A percentile compares a stretch with the other conserved stretches of the same genome.
phyloP scores from a whole-genome alignment of 1,140 invertebrate species.

The Leptinotarsa defecta region DNA sequence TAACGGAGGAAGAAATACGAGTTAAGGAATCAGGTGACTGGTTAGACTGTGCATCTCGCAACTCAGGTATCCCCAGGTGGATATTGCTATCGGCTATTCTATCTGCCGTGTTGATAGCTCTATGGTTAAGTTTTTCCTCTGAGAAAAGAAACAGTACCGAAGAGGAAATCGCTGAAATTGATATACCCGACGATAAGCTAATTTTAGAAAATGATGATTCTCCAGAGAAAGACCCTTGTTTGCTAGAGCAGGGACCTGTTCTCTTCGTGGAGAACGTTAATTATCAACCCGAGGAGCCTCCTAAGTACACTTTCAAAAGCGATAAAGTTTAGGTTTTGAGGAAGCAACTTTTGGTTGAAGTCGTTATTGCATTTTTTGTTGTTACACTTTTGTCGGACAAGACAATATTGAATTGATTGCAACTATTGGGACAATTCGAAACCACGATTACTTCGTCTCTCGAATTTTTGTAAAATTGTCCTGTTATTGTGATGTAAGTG shows the following conservation, averaged over 20 bases:
- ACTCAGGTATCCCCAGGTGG: conserved; percentile 47
- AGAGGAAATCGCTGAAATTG: conserved; percentile 17
- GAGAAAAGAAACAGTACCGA: conserved; percentile 31
- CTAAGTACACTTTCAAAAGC: conserved; percentile 29
- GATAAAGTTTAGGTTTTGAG: conserved; percentile 30
- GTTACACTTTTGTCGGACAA: too few species aligned
- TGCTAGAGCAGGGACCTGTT: conserved; percentile 9
- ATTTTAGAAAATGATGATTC: conserved; percentile 27
- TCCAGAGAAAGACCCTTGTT: conserved; percentile 24
- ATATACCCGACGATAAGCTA: conserved; percentile 32
- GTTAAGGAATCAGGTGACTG: conserved; percentile 40
- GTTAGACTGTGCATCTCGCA: conserved; percentile 47
- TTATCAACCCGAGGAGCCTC: conserved; percentile 17
- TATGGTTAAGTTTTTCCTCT: conserved; percentile 39
- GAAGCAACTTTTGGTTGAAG: not conserved
- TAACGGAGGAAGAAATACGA: conserved; percentile 30
- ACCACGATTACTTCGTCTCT: too few species aligned
- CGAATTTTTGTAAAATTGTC: too few species aligned
- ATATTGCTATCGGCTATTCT: conserved; percentile 42
- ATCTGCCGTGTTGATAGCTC: conserved; percentile 38
- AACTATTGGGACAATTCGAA: too few species aligned
- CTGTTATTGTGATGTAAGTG: too few species aligned
- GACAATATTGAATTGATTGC: too few species aligned
- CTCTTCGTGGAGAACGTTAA: not conserved
- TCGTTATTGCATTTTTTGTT: too few species aligned